Base-by-base conservation (phyloP, 2,888 invertebrate species). In the Amblyteles armatorius region DNA sequence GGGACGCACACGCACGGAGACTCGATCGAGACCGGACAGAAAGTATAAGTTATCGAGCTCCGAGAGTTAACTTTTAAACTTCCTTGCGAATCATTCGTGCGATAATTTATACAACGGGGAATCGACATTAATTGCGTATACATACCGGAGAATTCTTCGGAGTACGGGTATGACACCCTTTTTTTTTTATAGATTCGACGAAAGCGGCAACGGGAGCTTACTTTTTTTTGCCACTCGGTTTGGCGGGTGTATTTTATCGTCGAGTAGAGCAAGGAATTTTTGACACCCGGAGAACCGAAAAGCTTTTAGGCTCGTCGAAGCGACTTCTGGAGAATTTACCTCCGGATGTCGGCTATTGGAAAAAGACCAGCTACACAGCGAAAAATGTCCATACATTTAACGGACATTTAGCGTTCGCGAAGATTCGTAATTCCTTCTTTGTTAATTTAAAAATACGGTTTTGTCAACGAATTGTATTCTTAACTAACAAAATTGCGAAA, bases 31-130 rank as follows among this genome's bases (percentile, higher is more conserved):
- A 79, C 65, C 69, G 71, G 52, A 82, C 86, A 81, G 90, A 91
- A 92, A 91, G 91, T 91, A 91, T 91, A 92, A 92, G 90, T 92
- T 91, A 91, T 89, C 87, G 63, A 74, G 78, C 55, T 65, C 29
- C 55, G 67, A 73, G 80, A 81, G 81, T 50, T 68, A 78, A 78
- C 63, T 69, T 74, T 52, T 19, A 52, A 52, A 73, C 72, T 82
- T 50, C 83, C 77, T 72, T 80, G 65, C 80, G 71, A 65, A 48
- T 68, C 63, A 72, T 67, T 55, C 79, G 71, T 67, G 22, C 71
- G 29, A 79, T 85, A 79, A 85, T 85, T 85, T 85, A 85, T 85
- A 85, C 85, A 79, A 85, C 72, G 79, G 79, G 72, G 44, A 48
- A 19, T 50, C 36, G 65, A 74, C 74, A 82, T 82, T 82, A 84